Evolutionary conservation across 2,888 invertebrate species (phyloP).

Genomic region (Tenthredo amoena): DNA sequence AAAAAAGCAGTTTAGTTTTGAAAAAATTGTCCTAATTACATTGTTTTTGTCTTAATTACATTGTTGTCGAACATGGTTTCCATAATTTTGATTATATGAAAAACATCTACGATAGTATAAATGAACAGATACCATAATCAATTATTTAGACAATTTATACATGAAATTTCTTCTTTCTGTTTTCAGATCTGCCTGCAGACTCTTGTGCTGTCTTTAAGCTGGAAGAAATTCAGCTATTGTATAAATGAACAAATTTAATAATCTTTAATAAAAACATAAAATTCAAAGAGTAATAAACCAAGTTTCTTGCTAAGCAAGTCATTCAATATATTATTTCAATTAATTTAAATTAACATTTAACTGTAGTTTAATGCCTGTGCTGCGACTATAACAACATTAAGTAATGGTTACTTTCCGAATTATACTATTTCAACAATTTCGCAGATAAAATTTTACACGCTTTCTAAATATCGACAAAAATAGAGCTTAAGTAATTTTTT

Average conservation of each 20-base stretch:
- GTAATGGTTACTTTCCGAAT: neutral
- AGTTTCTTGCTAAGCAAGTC: conserved; percentile 66
- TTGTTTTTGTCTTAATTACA: neutral
- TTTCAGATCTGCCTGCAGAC: conserved; percentile 77
- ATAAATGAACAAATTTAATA: conserved; percentile 79
- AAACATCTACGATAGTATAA: neutral
- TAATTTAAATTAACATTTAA: neutral
- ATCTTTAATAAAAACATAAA: conserved; percentile 78
- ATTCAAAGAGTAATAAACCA: conserved; percentile 75
- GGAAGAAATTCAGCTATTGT: conserved; percentile 77
- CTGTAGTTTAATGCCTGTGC: neutral
- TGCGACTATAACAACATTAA: neutral
- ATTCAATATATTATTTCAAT: conserved; percentile 31
- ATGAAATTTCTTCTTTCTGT: conserved; percentile 55
- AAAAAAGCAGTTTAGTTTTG: conserved; percentile 40
- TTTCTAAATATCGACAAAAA: neutral
- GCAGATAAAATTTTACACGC: neutral
- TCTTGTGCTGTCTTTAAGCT: conserved; percentile 76
- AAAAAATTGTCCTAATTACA: neutral
- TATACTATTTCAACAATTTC: neutral
- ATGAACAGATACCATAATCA: neutral
- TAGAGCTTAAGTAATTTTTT: neutral
- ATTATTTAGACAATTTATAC: conserved; percentile 35
- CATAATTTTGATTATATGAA: neutral
- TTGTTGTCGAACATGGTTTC: neutral